Evolutionary conservation across 2,888 invertebrate species (phyloP).

Genomic region (Tanytarsus gracilentus): DNA sequence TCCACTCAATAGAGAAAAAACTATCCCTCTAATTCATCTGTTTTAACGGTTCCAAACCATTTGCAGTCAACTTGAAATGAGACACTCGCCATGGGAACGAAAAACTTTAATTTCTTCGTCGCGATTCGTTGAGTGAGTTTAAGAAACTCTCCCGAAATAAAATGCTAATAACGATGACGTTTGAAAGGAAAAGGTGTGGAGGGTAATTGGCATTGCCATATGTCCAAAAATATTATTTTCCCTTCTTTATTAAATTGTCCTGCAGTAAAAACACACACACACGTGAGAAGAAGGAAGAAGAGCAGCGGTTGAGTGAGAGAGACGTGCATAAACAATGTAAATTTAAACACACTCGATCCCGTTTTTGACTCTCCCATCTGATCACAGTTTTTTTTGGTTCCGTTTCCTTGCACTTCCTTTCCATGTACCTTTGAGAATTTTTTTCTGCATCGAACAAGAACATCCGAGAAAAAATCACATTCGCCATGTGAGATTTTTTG

Average conservation of each 20-base stretch:
- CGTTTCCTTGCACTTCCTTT: slow-evolving; percentile 27
- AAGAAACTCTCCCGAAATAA: too few species aligned
- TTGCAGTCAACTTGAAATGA: neutral
- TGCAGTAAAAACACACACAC: neutral
- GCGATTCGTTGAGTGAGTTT: slow-evolving; percentile 28
- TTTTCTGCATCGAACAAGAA: too few species aligned
- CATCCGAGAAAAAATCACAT: slow-evolving; percentile 25
- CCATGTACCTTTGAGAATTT: too few species aligned
- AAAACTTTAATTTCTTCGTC: slow-evolving; percentile 12
- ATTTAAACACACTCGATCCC: neutral
- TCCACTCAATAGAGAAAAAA: neutral
- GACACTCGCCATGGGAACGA: slow-evolving; percentile 17
- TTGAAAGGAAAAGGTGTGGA: slow-evolving; percentile 8
- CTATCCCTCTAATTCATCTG: too few species aligned
- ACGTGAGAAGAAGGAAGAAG: neutral
- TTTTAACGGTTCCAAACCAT: slow-evolving; percentile 5
- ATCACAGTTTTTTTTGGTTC: slow-evolving; percentile 16
- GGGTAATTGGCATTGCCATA: slow-evolving; percentile 9
- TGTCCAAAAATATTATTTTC: neutral
- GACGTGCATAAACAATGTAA: slow-evolving; percentile 7
- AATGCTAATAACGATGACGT: neutral
- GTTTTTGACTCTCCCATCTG: slow-evolving; percentile 2
- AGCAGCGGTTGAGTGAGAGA: neutral
- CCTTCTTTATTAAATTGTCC: neutral
- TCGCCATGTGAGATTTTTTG: neutral